phyloP scores from a whole-genome alignment of 1,140 invertebrate genomes.

The Megathymus violae region DNA sequence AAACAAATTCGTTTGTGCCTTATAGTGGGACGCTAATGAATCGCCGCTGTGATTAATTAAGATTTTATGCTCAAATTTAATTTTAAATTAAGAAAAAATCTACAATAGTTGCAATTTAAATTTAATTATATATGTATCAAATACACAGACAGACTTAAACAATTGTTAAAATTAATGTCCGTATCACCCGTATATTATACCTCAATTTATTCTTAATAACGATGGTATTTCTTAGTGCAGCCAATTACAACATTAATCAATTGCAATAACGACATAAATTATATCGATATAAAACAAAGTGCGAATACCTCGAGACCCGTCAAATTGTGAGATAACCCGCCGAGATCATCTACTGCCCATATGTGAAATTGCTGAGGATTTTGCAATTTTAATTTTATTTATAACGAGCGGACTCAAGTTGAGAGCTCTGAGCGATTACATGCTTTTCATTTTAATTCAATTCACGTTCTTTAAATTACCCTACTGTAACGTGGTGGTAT shows the following conservation, averaged over 20 bases:
- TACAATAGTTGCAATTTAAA: too few relatives aligned
- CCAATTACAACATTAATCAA: conserved; percentile 75
- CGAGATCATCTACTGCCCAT: conserved; percentile 76
- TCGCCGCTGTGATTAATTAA: too few relatives aligned
- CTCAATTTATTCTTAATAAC: conserved; percentile 46
- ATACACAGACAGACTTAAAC: too few relatives aligned
- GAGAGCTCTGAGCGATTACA: too few relatives aligned
- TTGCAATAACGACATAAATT: conserved; percentile 72
- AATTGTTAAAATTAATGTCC: conserved; percentile 17
- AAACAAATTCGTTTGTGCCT: too few relatives aligned
- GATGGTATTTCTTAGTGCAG: conserved; percentile 40
- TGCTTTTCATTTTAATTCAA: too few relatives aligned
- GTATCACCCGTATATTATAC: conserved; percentile 47
- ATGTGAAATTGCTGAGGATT: conserved; percentile 79
- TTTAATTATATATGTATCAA: too few relatives aligned
- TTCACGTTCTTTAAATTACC: too few relatives aligned
- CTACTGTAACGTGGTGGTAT: too few relatives aligned
- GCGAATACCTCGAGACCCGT: conserved; percentile 64
- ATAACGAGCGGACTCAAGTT: conserved; percentile 54
- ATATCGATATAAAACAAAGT: conserved; percentile 66
- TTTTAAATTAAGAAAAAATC: too few relatives aligned
- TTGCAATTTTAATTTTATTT: conserved; percentile 83
- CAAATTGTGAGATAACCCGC: conserved; percentile 71
- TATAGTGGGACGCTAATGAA: too few relatives aligned
- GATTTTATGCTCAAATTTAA: too few relatives aligned